phyloP scores from a whole-genome alignment of 2,888 invertebrate species.

The Cacoxenus indagator region DNA sequence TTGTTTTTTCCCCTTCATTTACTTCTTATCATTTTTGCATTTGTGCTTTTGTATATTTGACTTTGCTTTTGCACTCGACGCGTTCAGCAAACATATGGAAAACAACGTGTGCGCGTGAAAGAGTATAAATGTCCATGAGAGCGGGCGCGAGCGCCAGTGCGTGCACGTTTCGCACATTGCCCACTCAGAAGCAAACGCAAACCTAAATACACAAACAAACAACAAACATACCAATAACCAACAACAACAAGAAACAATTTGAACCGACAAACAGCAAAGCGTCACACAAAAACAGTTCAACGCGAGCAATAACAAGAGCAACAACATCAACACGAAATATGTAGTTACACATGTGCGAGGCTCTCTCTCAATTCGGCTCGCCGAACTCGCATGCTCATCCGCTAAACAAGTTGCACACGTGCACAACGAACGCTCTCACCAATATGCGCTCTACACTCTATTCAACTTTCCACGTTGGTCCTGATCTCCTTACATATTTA shows the following conservation, averaged over 20 bases:
- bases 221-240: slow-evolving; percentile 34
- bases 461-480: neutral
- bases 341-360: slow-evolving; percentile 26
- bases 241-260: neutral
- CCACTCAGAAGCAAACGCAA: neutral
- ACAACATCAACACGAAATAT: too few species aligned
- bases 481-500: neutral
- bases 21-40: slow-evolving; percentile 30
- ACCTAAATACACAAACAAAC: slow-evolving; percentile 14
- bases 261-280: neutral
- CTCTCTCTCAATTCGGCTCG: slow-evolving; percentile 27
- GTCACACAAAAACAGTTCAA: neutral
- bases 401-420: neutral
- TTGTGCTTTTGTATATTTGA: slow-evolving; percentile 56
- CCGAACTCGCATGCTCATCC: neutral
- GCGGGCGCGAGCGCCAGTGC: slow-evolving; percentile 2
- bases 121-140: slow-evolving; percentile 17
- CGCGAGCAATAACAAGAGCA: slow-evolving; percentile 7
- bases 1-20: neutral
- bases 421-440: neutral
- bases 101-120: neutral
- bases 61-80: slow-evolving; percentile 61
- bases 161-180: neutral
- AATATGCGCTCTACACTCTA: too few species aligned
- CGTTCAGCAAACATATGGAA: slow-evolving; percentile 41